A percentile compares a stretch with the other conserved stretches of the same genome.
phyloP scores from a whole-genome alignment of 2,797 vertebrate genomes.

The Petrocephalus schoutedeni region DNA sequence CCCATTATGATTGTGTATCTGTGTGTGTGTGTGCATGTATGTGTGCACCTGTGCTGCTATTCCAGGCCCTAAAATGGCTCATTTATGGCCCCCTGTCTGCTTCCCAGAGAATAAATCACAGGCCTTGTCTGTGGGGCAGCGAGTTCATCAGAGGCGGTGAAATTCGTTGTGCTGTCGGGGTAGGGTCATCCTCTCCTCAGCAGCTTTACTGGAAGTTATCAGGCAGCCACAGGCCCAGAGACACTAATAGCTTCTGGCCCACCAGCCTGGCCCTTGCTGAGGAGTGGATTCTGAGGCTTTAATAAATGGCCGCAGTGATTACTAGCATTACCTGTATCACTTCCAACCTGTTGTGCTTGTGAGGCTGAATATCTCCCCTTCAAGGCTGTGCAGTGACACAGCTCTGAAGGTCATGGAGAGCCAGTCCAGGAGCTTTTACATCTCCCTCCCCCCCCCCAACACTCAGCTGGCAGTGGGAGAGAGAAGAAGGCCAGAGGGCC shows the following conservation, averaged over 20 bases:
- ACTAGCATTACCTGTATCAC: slow-evolving; percentile 32
- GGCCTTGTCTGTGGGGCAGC: neutral
- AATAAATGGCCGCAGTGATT: slow-evolving; percentile 32
- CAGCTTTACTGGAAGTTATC: slow-evolving; percentile 21
- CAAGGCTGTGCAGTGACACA: slow-evolving; percentile 28
- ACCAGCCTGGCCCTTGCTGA: neutral
- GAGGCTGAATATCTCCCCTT: slow-evolving; percentile 24
- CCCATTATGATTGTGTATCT: neutral
- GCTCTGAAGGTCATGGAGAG: slow-evolving; percentile 10
- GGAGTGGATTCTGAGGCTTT: slow-evolving; percentile 27
- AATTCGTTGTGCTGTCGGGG: neutral
- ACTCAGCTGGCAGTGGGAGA: neutral
- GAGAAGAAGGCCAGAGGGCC: neutral
- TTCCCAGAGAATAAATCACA: neutral
- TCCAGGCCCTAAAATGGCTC: neutral
- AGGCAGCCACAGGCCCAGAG: neutral
- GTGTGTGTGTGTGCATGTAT: neutral
- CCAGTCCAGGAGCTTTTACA: neutral
- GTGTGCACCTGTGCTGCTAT: neutral
- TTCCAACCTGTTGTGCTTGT: slow-evolving; percentile 21
- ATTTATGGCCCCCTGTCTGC: neutral
- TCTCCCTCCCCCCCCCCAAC: neutral
- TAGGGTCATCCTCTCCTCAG: neutral
- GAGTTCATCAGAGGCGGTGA: neutral
- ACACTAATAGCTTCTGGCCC: neutral